These are phyloP conservation scores for Galeopsomyia nigrocyanea DNA, from an alignment of 2,888 invertebrate species.

Conservation along the genomic window DNA sequence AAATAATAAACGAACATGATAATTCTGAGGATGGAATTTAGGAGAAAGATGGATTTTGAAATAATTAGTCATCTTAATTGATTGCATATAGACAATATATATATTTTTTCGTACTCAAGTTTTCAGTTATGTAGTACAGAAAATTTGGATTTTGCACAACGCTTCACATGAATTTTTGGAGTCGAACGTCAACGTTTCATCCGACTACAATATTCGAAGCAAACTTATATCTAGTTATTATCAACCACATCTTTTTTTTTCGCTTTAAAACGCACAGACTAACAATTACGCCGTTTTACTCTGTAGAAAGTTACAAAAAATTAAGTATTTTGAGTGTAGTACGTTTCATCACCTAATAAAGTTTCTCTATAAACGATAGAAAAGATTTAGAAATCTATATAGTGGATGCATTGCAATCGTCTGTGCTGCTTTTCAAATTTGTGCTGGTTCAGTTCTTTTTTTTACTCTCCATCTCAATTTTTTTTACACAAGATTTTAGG, in stretches of 20 bases:
- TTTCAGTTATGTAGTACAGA: slow-evolving; percentile 24
- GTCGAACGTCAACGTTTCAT: slow-evolving; percentile 22
- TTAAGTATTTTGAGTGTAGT: slow-evolving; percentile 3
- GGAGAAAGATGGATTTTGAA: slow-evolving; percentile 8
- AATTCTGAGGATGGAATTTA: not conserved
- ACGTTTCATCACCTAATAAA: not conserved
- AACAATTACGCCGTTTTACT: slow-evolving; percentile 5
- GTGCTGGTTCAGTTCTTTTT: slow-evolving; percentile 25
- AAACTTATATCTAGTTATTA: slow-evolving; percentile 49
- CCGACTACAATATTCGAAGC: slow-evolving; percentile 30
- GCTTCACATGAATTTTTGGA: slow-evolving; percentile 30
- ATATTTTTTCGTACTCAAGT: slow-evolving; percentile 33
- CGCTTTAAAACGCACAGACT: slow-evolving; percentile 26
- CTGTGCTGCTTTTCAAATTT: slow-evolving; percentile 25
- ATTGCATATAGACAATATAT: slow-evolving; percentile 45
- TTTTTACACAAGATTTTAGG: no score
- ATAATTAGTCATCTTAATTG: slow-evolving; percentile 10
- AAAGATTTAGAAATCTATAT: slow-evolving; percentile 16
- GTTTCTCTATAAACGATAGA: no score
- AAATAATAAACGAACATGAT: not conserved
- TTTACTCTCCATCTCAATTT: no score
- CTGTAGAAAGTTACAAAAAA: slow-evolving; percentile 14
- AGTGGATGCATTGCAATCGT: slow-evolving; percentile 16
- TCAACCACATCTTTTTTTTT: slow-evolving; percentile 46
- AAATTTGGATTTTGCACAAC: slow-evolving; percentile 32